Percentiles rank a stretch among this genome's conserved stretches.
Evolutionary conservation across 2,797 vertebrate species (phyloP).

Genomic region (Poecile montanus): DNA sequence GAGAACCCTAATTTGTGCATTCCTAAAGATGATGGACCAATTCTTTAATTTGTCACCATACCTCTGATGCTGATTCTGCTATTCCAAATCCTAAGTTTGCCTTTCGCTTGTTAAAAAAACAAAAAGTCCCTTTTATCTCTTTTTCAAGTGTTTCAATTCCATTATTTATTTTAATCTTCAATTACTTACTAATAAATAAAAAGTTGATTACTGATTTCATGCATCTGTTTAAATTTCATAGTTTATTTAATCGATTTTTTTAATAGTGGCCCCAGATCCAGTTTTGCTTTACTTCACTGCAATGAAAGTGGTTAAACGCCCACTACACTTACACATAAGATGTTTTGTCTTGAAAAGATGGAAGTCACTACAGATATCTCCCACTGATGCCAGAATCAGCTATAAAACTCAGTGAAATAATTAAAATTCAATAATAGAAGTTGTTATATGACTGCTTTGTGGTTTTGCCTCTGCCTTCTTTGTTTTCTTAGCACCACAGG

Average conservation of each 20-base stretch:
- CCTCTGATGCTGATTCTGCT: neutral
- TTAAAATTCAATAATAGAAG: neutral
- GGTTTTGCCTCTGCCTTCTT: neutral
- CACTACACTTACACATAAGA: accelerated
- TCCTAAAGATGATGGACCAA: neutral
- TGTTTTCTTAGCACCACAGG: neutral
- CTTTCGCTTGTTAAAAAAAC: neutral
- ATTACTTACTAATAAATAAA: neutral
- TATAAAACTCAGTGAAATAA: neutral
- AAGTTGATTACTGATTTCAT: neutral
- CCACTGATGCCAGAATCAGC: neutral
- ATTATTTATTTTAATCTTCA: neutral
- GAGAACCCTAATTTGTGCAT: neutral
- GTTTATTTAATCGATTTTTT: neutral
- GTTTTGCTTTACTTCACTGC: neutral
- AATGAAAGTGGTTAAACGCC: neutral
- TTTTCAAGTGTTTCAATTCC: neutral
- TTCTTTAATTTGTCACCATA: neutral
- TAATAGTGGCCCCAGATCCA: neutral
- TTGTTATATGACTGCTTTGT: neutral
- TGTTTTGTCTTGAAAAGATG: neutral
- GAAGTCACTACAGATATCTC: neutral
- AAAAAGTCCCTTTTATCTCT: neutral
- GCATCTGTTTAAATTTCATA: neutral
- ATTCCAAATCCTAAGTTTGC: neutral